Conservation (phyloP, 2,888 invertebrate species). For the Andrena marginata region DNA sequence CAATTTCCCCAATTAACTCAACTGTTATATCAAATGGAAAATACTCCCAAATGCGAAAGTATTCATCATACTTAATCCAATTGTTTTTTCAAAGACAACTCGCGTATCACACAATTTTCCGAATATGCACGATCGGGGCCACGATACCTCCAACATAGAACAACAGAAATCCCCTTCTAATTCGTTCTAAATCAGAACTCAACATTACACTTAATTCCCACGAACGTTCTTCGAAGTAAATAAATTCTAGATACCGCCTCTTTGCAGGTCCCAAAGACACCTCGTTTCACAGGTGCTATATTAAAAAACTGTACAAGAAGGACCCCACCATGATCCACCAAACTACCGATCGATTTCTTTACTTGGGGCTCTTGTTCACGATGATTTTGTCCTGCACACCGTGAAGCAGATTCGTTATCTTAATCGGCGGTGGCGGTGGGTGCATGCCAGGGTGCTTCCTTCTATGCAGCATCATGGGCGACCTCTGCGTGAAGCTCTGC, state of each 20-base stretch:
- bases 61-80: not conserved
- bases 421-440: slow-evolving; percentile 81
- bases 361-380: slow-evolving; percentile 71
- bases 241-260: not conserved
- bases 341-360: slow-evolving; percentile 2
- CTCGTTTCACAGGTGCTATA: not conserved
- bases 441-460: slow-evolving; percentile 80
- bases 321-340: not conserved
- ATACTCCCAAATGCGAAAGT: not conserved
- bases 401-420: slow-evolving; percentile 80
- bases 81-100: slow-evolving; percentile 5
- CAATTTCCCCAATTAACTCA: not conserved
- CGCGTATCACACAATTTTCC: slow-evolving; percentile 11
- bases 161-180: not conserved
- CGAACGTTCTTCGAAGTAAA: slow-evolving; percentile 1
- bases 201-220: slow-evolving; percentile 7
- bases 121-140: not conserved
- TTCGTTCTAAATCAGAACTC: not conserved
- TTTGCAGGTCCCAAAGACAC: not conserved
- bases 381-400: slow-evolving; percentile 79
- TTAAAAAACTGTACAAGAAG: slow-evolving; percentile 28
- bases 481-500: slow-evolving; percentile 80
- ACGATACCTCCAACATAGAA: not conserved
- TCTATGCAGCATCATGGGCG: slow-evolving; percentile 82
- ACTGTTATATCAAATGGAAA: not conserved